Evolutionary conservation across 2,888 invertebrate species (phyloP).

Genomic region (Acholoe squamosa): DNA sequence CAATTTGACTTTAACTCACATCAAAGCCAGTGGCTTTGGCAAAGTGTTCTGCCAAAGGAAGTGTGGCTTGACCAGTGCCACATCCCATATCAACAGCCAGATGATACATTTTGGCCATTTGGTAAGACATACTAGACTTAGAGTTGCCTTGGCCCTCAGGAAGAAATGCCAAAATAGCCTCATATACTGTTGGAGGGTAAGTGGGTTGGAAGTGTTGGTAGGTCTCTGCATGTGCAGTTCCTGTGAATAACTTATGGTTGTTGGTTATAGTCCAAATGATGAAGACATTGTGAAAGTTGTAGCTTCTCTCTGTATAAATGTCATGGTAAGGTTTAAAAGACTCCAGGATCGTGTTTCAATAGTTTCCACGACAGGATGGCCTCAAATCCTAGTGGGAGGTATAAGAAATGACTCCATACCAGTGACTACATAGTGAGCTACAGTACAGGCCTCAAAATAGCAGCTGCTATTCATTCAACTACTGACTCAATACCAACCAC

Average conservation of each 20-base stretch:
- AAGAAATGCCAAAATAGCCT: slow-evolving; percentile 72
- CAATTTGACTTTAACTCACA: slow-evolving; percentile 83
- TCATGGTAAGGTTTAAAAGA: too few relatives aligned
- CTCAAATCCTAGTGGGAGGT: too few relatives aligned
- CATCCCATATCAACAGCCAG: slow-evolving; percentile 85
- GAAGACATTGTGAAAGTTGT: not conserved
- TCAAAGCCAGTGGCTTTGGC: slow-evolving; percentile 84
- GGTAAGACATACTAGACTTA: not conserved
- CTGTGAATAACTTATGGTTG: slow-evolving; percentile 69
- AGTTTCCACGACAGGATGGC: too few relatives aligned
- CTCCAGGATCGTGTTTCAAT: too few relatives aligned
- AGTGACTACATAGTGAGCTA: too few relatives aligned
- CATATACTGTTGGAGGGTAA: slow-evolving; percentile 71
- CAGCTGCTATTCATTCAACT: too few relatives aligned
- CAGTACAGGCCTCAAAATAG: too few relatives aligned
- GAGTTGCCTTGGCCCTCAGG: not conserved
- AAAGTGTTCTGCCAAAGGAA: slow-evolving; percentile 83
- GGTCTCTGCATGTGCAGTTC: slow-evolving; percentile 70
- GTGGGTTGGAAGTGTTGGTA: slow-evolving; percentile 75
- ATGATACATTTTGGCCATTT: slow-evolving; percentile 66
- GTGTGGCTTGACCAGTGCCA: slow-evolving; percentile 85
- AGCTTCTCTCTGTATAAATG: too few relatives aligned
- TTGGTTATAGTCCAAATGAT: not conserved
- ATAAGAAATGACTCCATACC: too few relatives aligned
- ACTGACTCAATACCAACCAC: too few relatives aligned